phyloP scores from a whole-genome alignment of 2,888 invertebrate genomes.

The Erannis defoliaria region DNA sequence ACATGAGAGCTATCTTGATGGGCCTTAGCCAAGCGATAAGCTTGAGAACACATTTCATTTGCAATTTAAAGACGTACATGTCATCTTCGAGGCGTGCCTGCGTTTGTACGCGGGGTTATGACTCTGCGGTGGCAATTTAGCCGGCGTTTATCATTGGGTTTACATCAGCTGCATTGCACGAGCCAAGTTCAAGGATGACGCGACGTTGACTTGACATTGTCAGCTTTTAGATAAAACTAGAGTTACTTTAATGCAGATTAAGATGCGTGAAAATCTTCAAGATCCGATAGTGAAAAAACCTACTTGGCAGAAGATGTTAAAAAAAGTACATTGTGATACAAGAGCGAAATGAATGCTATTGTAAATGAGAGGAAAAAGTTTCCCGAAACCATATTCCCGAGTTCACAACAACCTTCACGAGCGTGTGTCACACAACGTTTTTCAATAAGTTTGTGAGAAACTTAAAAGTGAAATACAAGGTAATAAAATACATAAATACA shows the following conservation, averaged over 20 bases:
- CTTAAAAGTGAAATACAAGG: too few species aligned
- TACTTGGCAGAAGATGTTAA: too few species aligned
- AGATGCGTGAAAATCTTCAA: too few species aligned
- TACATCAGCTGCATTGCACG: constrained; percentile 33
- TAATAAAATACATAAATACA: too few species aligned
- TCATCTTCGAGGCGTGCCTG: constrained; percentile 39
- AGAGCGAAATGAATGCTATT: too few species aligned
- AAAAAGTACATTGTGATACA: too few species aligned
- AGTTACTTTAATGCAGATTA: not conserved
- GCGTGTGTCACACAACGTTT: too few species aligned
- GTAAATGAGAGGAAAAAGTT: too few species aligned
- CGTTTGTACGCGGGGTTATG: constrained; percentile 35
- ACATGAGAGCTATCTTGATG: constrained; percentile 62
- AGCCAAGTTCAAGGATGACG: constrained; percentile 36
- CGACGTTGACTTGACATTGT: constrained; percentile 8
- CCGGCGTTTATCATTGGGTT: constrained; percentile 34
- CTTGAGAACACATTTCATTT: constrained; percentile 68
- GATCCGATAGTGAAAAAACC: too few species aligned
- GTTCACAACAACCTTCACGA: too few species aligned
- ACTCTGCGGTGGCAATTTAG: constrained; percentile 41
- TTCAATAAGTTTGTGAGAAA: too few species aligned
- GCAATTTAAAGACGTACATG: constrained; percentile 57
- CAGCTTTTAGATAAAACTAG: not conserved
- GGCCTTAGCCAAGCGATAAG: constrained; percentile 62
- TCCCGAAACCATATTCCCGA: too few species aligned